phyloP scores from a whole-genome alignment of 2,113 vertebrate species.

The Origma solitaria region DNA sequence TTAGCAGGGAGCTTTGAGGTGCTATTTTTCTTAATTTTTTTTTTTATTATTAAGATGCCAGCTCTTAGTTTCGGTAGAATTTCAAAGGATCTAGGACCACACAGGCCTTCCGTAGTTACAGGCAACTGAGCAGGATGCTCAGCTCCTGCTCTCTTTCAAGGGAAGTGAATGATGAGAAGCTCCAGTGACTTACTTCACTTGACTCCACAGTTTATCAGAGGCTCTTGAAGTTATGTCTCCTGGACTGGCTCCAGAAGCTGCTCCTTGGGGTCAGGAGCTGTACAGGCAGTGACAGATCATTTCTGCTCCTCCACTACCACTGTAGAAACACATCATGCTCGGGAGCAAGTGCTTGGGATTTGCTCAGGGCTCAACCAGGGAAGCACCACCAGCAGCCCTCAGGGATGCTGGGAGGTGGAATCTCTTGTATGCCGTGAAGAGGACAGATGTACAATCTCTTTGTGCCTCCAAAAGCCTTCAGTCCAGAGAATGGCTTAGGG shows the following conservation, averaged over 20 bases:
- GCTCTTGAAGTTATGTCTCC: background rate
- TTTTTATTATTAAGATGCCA: background rate
- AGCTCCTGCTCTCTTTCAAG: background rate
- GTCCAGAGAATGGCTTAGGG: background rate
- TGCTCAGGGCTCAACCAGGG: background rate
- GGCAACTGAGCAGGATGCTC: background rate
- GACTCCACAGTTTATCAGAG: background rate
- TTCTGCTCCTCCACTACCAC: background rate
- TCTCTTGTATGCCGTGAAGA: background rate
- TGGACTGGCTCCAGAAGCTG: background rate
- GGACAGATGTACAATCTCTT: accelerated
- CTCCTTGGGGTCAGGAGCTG: background rate
- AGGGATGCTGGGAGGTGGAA: background rate
- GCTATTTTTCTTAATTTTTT: background rate
- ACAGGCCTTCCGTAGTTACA: background rate
- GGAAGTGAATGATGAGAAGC: accelerated
- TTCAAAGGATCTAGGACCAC: background rate
- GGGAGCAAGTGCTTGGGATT: background rate
- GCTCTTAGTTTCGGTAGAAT: background rate
- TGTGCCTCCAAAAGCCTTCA: background rate
- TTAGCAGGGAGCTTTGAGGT: background rate
- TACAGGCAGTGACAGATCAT: background rate
- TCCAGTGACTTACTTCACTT: background rate
- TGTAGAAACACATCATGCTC: background rate
- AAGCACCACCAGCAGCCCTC: background rate